Evolutionary conservation across 2,797 vertebrate genomes (phyloP), one percentile per base, ranked within the genome.

Genomic region (Setipinna tenuifilis): DNA sequence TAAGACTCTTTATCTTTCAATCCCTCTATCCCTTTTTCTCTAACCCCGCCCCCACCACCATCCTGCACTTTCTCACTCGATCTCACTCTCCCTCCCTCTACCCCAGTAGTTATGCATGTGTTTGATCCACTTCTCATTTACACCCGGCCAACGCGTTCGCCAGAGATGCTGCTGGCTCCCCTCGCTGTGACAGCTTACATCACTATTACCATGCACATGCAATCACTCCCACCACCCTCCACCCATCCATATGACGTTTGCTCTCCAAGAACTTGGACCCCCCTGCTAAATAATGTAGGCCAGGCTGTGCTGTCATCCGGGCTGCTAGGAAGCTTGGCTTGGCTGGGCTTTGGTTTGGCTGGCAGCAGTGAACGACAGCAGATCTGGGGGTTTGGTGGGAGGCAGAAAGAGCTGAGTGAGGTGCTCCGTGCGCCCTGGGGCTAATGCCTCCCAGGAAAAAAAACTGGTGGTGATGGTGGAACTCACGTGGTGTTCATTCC

Each of bases 121-220:
- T 78, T 78, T 78, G 71, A 78, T 78, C 71, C 35, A 41, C 31
- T 31, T 78, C 71, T 78, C 71, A 78, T 78, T 78, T 78, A 21
- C 71, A 78, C 71, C 19, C 71, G 17, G 31, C 71, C 44, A 19
- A 78, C 31, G n/a, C 35, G 19, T 78, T 31, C 71, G 7, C 35
- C 16, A 44, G 71, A 78, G 71, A 78, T 21, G 6, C 65, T 14
- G 12, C 65, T 71, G 12, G 3, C 71, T 44, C 35, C 71, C 17
- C 31, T 44, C 16, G 68, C 68, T 35, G 6, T 78, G 35, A 78
- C 71, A 78, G 71, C 35, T 78, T 78, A 78, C 71, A 78, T 78
- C 71, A 75, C 68, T 75, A 75, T 75, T 28, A 78, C 71, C 19
- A 35, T 19, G 19, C 71, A 21, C 35, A 44, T 78, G 71, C 71